Evolutionary conservation across 2,797 vertebrate genomes (phyloP), one percentile per base, ranked within the genome.

Genomic region (Triplophysa bombifrons): DNA sequence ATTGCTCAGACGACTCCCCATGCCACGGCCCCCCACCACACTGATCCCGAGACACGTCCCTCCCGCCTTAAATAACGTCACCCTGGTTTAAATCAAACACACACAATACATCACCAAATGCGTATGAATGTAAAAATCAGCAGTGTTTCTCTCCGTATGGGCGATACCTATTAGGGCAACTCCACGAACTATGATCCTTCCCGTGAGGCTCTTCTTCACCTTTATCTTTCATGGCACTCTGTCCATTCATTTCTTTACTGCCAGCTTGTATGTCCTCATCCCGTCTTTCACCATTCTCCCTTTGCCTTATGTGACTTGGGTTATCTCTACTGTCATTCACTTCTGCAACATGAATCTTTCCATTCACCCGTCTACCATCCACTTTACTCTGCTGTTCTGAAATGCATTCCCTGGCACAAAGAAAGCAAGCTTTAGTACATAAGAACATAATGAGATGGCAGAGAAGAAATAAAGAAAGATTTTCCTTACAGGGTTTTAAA

Each of bases 21-120:
- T 98, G 20, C 96, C 96, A 89, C 95, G 93, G 82, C 98, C 98
- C 86, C 97, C 98, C 90, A 96, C 95, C 87, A 99, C 98, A 90
- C 97, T 97, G 92, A 99, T 96, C 69, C 98, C 98, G 84, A 99
- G 86, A 27, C 96, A 97, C 84, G 96, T 95, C 84, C 95, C 94
- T 17, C 93, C 91, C 80, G 92, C 94, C 89, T 96, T 94, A 84
- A 91, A 94, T 74, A 99, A 93, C 85, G 88, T 94, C 78, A 99
- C 94, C 44, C 98, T 99, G 86, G 53, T 17, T 65, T 53, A 71
- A 69, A 78, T 83, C 82, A 80, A 25, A 83, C 82, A 68, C 46
- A 38, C 48, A 74, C n/a, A 55, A 63, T 38, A 61, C 53, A 81
- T 81, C 71, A 72, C 63, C 1, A 19, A 46, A 38, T 34, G 64